These are phyloP conservation scores for Ciconia maguari DNA, from an alignment of 2,113 vertebrate species.

Conservation along the genomic window DNA sequence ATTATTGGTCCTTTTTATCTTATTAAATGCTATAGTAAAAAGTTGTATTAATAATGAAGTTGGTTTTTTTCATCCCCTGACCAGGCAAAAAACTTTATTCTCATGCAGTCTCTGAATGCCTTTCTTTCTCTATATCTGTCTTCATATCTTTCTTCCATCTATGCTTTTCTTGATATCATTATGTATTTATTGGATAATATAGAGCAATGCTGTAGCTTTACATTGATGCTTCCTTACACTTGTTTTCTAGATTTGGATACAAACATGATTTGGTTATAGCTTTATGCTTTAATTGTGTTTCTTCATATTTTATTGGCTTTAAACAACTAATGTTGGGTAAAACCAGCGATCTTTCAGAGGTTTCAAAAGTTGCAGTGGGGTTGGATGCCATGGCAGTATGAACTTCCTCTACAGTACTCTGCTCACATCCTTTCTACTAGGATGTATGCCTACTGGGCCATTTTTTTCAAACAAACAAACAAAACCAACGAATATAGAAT, in stretches of 20 bases:
- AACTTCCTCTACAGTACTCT: not conserved
- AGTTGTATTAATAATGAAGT: not conserved
- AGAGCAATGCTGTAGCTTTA: not conserved
- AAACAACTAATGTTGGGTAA: not conserved
- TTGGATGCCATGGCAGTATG: not conserved
- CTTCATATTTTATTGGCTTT: not conserved
- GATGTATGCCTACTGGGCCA: not conserved
- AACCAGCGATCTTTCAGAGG: not conserved
- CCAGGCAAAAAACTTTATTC: not conserved
- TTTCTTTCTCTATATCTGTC: not conserved
- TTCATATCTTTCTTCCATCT: not conserved
- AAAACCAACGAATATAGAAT: not conserved
- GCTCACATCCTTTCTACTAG: not conserved
- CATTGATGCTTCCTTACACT: not conserved
- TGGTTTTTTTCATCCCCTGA: not conserved
- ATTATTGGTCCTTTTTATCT: not conserved
- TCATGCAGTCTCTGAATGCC: not conserved
- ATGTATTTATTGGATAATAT: not conserved
- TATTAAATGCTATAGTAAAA: not conserved
- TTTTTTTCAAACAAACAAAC: not conserved
- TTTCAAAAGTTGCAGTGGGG: not conserved
- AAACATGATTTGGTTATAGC: not conserved
- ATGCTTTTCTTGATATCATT: not conserved
- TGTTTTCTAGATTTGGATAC: not conserved
- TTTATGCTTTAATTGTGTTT: not conserved